Conservation (phyloP, 2,113 vertebrate species). For the human (Homo sapiens) region DNA sequence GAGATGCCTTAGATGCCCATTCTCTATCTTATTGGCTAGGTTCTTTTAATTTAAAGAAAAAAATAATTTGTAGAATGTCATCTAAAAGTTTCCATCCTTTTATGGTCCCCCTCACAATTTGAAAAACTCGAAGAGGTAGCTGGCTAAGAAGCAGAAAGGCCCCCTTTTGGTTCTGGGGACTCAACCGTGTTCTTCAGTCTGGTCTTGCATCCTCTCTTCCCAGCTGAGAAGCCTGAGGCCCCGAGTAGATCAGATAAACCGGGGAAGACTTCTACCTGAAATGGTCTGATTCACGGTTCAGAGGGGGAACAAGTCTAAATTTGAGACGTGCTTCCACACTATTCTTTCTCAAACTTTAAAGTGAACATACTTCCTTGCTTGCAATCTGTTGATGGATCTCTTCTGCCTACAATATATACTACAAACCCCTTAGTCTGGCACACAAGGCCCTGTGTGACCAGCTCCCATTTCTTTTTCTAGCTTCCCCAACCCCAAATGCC, state of each 20-base stretch:
- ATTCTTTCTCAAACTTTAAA: background rate
- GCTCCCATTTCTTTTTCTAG: background rate
- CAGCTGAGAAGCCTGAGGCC: background rate
- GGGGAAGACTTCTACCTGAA: background rate
- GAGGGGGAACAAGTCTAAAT: background rate
- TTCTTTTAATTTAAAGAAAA: background rate
- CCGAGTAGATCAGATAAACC: background rate
- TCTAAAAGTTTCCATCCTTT: background rate
- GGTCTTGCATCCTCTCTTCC: background rate
- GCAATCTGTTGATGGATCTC: background rate
- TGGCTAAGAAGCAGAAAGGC: background rate
- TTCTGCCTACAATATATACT: background rate
- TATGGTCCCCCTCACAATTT: background rate
- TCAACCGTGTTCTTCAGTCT: background rate
- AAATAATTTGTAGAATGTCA: background rate
- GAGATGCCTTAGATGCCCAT: background rate
- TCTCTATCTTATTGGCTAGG: background rate
- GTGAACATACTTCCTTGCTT: background rate
- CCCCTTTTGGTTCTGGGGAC: background rate
- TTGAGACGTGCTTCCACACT: background rate
- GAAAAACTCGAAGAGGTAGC: background rate
- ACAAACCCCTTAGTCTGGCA: background rate
- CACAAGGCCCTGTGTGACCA: background rate
- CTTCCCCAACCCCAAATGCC: background rate
- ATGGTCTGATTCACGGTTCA: background rate